A percentile compares a stretch with the other conserved stretches of the same genome.
Conservation (phyloP, 2,113 vertebrate genomes). For the Mastomys coucha region DNA sequence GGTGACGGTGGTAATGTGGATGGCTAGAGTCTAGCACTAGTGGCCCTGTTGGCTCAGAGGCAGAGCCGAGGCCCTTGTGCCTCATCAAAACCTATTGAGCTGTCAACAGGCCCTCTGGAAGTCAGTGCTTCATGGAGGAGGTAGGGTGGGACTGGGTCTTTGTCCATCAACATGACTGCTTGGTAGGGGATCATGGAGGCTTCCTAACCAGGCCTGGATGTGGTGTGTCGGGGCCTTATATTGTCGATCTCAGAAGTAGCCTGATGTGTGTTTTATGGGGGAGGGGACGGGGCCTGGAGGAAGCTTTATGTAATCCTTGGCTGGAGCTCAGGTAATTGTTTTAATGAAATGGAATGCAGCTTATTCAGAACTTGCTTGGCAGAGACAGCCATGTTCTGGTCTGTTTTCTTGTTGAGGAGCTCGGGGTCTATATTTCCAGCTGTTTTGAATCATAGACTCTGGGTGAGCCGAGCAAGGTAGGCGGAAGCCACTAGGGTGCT, state of each 20-base stretch:
- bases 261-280: slow-evolving; percentile 62
- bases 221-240: not conserved
- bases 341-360: slow-evolving; percentile 91
- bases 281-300: slow-evolving; percentile 85
- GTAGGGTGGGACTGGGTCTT: not conserved
- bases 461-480: slow-evolving; percentile 52
- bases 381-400: slow-evolving; percentile 80
- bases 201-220: rapidly evolving
- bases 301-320: slow-evolving; percentile 91
- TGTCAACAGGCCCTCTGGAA: not conserved
- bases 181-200: rapidly evolving
- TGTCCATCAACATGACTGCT: rapidly evolving
- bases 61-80: not conserved
- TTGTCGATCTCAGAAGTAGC: slow-evolving; percentile 42
- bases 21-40: slow-evolving; percentile 27
- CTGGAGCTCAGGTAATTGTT: slow-evolving; percentile 89
- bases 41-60: slow-evolving; percentile 33
- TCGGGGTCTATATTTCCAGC: slow-evolving; percentile 58
- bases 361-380: slow-evolving; percentile 86
- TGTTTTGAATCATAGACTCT: slow-evolving; percentile 32
- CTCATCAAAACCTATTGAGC: not conserved
- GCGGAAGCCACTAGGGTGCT: not conserved
- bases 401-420: slow-evolving; percentile 40
- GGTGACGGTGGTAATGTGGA: not conserved
- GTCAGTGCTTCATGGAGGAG: not conserved